Conservation (phyloP, 1,140 invertebrate genomes). For the Drosophila biarmipes region DNA sequence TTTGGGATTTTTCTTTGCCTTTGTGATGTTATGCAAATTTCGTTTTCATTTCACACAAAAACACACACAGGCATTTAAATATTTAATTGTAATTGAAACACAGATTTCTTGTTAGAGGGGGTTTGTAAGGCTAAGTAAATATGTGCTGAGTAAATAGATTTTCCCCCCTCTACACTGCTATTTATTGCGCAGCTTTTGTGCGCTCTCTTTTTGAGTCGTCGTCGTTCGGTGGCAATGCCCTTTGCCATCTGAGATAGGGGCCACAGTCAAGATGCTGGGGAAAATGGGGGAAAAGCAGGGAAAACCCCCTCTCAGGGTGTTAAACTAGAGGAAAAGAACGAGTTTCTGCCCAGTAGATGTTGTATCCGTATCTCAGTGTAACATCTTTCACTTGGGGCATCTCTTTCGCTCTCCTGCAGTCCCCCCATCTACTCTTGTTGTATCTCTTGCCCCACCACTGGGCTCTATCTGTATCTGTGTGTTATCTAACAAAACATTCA, state of each 20-base stretch:
- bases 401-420: constrained; percentile 21
- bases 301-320: neutral
- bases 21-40: constrained; percentile 71
- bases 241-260: constrained; percentile 76
- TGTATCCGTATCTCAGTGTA: constrained; percentile 72
- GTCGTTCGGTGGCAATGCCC: constrained; percentile 72
- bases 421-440: constrained; percentile 10
- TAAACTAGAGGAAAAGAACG: neutral
- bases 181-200: constrained; percentile 80
- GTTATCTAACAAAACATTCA: constrained; percentile 83
- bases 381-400: constrained; percentile 67
- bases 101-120: neutral
- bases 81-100: constrained; percentile 75
- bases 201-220: constrained; percentile 51
- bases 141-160: constrained; percentile 54
- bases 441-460: constrained; percentile 25
- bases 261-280: constrained; percentile 25
- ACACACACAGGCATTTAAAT: constrained; percentile 59
- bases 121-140: constrained; percentile 34
- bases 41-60: constrained; percentile 53
- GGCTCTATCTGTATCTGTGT: constrained; percentile 37
- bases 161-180: constrained; percentile 50
- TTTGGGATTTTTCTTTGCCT: constrained; percentile 27
- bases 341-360: constrained; percentile 43
- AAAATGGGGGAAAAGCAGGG: neutral